These are phyloP conservation scores for Augiades crinisus DNA, from an alignment of 2,888 invertebrate species.

Conservation along the genomic window DNA sequence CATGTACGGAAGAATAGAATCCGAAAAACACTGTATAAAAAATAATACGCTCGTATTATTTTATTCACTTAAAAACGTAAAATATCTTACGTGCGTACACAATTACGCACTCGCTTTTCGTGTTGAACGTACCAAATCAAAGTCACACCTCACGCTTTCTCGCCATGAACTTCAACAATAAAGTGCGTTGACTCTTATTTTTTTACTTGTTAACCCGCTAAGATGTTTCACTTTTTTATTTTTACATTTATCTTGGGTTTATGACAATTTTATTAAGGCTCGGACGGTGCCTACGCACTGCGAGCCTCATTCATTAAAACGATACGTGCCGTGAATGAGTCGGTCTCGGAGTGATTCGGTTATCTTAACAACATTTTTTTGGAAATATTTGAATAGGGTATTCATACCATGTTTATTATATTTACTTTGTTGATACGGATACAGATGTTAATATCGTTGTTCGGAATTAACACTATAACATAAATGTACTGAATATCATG, in stretches of 20 bases:
- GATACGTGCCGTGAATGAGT: slow-evolving; percentile 43
- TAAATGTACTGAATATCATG: too few species aligned
- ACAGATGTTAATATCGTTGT: background rate
- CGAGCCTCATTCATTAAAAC: slow-evolving; percentile 64
- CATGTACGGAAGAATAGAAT: too few species aligned
- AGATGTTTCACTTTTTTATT: slow-evolving; percentile 43
- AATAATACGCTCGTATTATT: too few species aligned
- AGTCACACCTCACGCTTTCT: slow-evolving; percentile 40
- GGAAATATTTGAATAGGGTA: slow-evolving; percentile 15
- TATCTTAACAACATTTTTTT: slow-evolving; percentile 24
- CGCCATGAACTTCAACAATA: slow-evolving; percentile 45
- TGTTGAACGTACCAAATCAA: slow-evolving; percentile 2
- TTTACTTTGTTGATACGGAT: slow-evolving; percentile 12
- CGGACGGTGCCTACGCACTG: slow-evolving; percentile 55
- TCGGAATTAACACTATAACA: background rate
- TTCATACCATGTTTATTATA: slow-evolving; percentile 13
- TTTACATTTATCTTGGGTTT: slow-evolving; percentile 60
- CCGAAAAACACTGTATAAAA: too few species aligned
- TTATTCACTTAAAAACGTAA: too few species aligned
- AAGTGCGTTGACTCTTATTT: slow-evolving; percentile 51
- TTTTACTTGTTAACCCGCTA: slow-evolving; percentile 41
- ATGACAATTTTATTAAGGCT: slow-evolving; percentile 72
- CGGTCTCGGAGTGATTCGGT: slow-evolving; percentile 31
- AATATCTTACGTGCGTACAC: too few species aligned
- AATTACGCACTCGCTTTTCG: too few species aligned